Percentiles rank a stretch among this genome's conserved stretches.
These are phyloP conservation scores for Taeniopygia guttata DNA, from an alignment of 2,797 vertebrate species.

Conservation along the genomic window DNA sequence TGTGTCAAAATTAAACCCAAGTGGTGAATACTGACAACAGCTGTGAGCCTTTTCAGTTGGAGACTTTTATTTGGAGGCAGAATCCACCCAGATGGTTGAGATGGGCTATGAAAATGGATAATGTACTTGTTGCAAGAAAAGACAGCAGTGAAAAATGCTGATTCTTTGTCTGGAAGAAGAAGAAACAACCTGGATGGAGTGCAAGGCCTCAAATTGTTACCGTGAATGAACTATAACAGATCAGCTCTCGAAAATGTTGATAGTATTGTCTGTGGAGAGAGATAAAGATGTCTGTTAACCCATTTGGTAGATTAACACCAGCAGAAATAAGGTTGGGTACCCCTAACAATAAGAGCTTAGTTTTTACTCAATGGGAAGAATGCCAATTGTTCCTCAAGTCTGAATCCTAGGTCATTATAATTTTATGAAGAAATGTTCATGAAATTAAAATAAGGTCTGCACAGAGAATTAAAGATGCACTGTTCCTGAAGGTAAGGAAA, in stretches of 20 bases:
- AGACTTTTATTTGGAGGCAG: constrained; percentile 38
- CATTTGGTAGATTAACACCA: background rate
- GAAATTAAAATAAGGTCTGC: constrained; percentile 41
- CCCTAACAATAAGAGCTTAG: background rate
- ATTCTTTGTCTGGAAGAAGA: background rate
- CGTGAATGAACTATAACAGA: background rate
- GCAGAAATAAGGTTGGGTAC: background rate
- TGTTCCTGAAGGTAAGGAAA: constrained; percentile 9
- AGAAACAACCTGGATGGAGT: background rate
- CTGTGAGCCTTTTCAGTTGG: constrained; percentile 39
- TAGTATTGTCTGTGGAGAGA: background rate
- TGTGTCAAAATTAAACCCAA: background rate
- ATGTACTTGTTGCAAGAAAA: background rate
- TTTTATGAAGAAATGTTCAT: constrained; percentile 41
- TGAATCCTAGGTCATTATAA: constrained; percentile 9
- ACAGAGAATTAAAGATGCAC: background rate
- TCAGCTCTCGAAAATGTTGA: background rate
- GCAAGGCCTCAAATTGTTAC: background rate
- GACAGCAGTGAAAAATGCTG: background rate
- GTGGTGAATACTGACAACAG: constrained; percentile 18
- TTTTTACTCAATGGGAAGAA: background rate
- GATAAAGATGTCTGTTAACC: background rate
- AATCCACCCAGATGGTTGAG: constrained; percentile 21
- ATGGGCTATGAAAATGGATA: constrained; percentile 19
- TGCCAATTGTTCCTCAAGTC: background rate